phyloP scores from a whole-genome alignment of 1,140 invertebrate species.

The Bombyx mori region ASM3026992v2 NC_085127.1:4530001-4530500 shows the following conservation, averaged over 20 bases:
- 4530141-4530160: constrained; percentile 41
- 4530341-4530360: no score
- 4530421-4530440: no score
- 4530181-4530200: constrained; percentile 57
- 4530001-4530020: constrained; percentile 23
- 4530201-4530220: constrained; percentile 48
- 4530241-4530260: constrained; percentile 20
- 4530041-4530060: constrained; percentile 45
- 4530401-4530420: no score
- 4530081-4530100: constrained; percentile 40
- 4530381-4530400: no score
- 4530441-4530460: no score
- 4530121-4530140: constrained; percentile 35
- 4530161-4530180: constrained; percentile 42
- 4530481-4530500: no score
- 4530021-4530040: constrained; percentile 27
- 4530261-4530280: no score
- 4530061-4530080: constrained; percentile 50
- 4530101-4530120: constrained; percentile 29
- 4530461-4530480: no score
- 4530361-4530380: no score
- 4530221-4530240: constrained; percentile 22
- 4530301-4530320: no score
- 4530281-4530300: no score
- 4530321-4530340: no score